phyloP scores from a whole-genome alignment of 1,140 invertebrate genomes.

The Eufriesea mexicana region DNA sequence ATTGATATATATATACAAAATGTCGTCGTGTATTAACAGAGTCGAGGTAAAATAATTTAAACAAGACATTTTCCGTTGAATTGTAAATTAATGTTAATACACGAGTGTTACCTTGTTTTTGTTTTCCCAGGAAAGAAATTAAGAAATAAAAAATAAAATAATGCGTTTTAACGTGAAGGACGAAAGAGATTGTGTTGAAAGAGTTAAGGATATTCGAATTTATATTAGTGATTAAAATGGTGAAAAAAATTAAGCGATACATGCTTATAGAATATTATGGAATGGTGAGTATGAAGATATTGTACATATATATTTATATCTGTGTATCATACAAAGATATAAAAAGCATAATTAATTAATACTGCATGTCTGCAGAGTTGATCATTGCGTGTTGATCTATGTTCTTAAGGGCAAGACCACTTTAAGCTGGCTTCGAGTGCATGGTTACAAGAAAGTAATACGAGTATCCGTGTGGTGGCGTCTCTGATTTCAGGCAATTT shows the following conservation, averaged over 20 bases:
- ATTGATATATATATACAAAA: neutral
- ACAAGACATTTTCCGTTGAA: neutral
- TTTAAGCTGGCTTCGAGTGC: neutral
- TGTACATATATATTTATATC: no score
- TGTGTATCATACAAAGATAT: neutral
- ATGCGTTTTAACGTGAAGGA: neutral
- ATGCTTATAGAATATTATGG: no score
- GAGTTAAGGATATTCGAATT: no score
- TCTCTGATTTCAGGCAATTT: neutral
- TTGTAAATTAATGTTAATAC: neutral
- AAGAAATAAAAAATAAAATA: neutral
- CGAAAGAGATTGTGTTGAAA: no score
- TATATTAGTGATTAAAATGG: neutral
- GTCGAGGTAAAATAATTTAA: neutral
- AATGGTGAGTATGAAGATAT: neutral
- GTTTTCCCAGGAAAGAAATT: neutral
- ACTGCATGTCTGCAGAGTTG: no score
- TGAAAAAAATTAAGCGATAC: neutral
- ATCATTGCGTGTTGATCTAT: no score
- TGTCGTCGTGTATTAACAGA: neutral
- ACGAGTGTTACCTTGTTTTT: no score
- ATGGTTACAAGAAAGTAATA: neutral
- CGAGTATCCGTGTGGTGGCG: neutral
- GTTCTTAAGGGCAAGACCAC: neutral
- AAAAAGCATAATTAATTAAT: no score